Evolutionary conservation across 2,113 vertebrate species (phyloP).

Genomic region (Podarcis muralis): DNA sequence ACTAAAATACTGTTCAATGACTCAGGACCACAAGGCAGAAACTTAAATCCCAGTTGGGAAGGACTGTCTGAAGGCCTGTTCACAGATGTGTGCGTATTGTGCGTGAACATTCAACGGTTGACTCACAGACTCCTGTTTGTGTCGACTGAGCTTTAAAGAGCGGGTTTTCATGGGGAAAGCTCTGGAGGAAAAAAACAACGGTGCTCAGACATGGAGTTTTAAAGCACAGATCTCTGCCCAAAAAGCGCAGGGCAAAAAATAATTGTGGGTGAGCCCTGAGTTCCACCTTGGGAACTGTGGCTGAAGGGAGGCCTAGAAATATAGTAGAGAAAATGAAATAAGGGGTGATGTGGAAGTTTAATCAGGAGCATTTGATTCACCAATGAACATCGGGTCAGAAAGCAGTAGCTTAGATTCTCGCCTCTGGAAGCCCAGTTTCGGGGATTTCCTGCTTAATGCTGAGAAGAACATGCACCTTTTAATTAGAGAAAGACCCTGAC

Average conservation of each 20-base stretch:
- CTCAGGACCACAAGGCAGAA: background rate
- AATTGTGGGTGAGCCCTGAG: background rate
- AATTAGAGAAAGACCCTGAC: background rate
- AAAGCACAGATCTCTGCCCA: too few species aligned
- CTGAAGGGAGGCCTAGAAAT: too few species aligned
- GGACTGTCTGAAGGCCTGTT: background rate
- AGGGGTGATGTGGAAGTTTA: background rate
- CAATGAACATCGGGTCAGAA: background rate
- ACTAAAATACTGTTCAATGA: background rate
- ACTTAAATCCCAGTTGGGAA: background rate
- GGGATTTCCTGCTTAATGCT: background rate
- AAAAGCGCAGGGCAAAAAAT: too few species aligned
- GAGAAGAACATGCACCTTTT: background rate
- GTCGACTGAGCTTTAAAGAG: too few species aligned
- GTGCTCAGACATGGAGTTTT: too few species aligned
- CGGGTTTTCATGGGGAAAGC: too few species aligned
- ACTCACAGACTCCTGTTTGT: background rate
- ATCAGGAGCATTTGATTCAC: background rate
- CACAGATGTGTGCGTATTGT: background rate
- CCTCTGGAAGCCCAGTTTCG: background rate
- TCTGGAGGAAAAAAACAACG: too few species aligned
- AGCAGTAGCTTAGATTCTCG: background rate
- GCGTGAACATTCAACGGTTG: background rate
- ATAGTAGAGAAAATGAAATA: too few species aligned
- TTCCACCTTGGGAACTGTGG: too few species aligned